Percentiles rank a stretch among this genome's conserved stretches.
These are phyloP conservation scores for Escarpia spicata DNA, from an alignment of 2,888 invertebrate species.

Conservation along the genomic window DNA sequence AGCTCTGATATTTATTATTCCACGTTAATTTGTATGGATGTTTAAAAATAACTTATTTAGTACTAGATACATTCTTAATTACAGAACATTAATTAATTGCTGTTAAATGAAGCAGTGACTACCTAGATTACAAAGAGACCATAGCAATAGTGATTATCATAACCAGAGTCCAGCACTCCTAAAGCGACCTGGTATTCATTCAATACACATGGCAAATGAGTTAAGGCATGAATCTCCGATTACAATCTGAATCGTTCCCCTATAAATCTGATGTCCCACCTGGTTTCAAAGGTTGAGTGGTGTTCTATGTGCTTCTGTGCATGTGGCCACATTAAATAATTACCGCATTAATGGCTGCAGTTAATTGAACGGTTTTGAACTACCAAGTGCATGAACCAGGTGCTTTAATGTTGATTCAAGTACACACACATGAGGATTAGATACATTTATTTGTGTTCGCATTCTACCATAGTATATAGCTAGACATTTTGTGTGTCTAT, in stretches of 20 bases:
- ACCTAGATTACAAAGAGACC: not conserved
- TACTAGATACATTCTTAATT: not conserved
- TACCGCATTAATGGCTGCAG: not conserved
- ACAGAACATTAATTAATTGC: not conserved
- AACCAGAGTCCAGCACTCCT: not conserved
- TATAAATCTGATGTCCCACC: not conserved
- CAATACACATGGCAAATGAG: not conserved
- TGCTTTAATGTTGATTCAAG: not conserved
- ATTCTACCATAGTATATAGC: not conserved
- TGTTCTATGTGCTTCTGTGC: not conserved
- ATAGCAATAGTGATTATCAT: not conserved
- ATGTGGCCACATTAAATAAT: not conserved
- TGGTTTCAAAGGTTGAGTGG: not conserved
- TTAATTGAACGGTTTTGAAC: not conserved
- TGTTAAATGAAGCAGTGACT: not conserved
- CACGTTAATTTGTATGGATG: not conserved
- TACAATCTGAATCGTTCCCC: not conserved
- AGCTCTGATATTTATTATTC: not conserved
- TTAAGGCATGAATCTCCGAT: slow-evolving; percentile 3
- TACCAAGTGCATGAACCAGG: not conserved
- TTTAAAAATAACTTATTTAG: not conserved
- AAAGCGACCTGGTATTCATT: not conserved
- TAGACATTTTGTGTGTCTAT: not conserved
- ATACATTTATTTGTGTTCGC: not conserved
- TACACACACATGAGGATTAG: not conserved